Conservation (phyloP, 92 coral and sea anemone genomes). For the Pocillopora meandrina region DNA sequence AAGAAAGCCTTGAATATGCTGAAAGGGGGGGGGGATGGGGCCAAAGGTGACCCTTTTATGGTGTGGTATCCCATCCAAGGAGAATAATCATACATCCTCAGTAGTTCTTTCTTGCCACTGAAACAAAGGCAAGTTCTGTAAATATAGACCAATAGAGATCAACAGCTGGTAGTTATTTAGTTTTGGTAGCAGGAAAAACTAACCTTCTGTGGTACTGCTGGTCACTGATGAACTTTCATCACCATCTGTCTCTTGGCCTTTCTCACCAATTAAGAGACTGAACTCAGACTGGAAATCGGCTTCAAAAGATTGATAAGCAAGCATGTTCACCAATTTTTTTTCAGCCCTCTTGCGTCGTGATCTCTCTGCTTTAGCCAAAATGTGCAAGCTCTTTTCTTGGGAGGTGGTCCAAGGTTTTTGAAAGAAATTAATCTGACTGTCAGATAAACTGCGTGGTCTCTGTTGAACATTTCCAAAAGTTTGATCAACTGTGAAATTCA, state of each 20-base stretch:
- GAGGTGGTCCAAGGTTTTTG: not conserved
- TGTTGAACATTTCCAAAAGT: not conserved
- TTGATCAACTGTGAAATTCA: slow-evolving; percentile 14
- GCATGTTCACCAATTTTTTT: not conserved
- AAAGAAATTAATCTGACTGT: not conserved
- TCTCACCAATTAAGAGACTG: not conserved
- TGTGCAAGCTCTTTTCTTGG: slow-evolving; percentile 39
- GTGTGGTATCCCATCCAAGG: too few species aligned
- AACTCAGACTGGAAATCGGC: not conserved
- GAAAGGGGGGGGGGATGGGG: too few species aligned
- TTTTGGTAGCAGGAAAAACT: not conserved
- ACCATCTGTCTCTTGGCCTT: slow-evolving; percentile 7
- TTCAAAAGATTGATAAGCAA: slow-evolving; percentile 3
- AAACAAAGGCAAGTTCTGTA: too few species aligned
- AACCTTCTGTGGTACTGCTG: slow-evolving; percentile 48
- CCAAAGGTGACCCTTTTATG: too few species aligned
- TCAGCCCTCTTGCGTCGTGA: slow-evolving; percentile 20
- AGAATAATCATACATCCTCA: too few species aligned
- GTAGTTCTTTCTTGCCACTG: too few species aligned
- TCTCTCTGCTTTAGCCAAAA: slow-evolving; percentile 35
- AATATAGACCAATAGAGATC: not conserved
- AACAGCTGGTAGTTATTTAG: too few species aligned
- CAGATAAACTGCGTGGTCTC: slow-evolving; percentile 46
- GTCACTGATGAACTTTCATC: slow-evolving; percentile 36
- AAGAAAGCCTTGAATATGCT: too few species aligned